Evolutionary conservation across 2,113 vertebrate genomes (phyloP).

Genomic region (Petroica traversi): DNA sequence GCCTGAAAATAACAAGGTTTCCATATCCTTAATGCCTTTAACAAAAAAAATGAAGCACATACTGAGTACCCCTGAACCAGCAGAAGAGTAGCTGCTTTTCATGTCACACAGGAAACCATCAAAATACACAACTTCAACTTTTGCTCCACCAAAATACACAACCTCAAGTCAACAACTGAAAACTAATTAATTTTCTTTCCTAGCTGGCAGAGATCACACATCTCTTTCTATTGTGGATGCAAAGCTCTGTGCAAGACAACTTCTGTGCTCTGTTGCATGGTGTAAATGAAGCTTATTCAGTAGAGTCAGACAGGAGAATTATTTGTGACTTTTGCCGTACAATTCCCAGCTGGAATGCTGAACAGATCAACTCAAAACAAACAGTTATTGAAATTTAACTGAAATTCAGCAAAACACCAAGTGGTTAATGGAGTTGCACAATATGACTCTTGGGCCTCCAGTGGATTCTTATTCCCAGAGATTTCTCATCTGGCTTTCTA

Average conservation of each 20-base stretch:
- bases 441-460: not conserved
- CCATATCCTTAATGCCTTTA: not conserved
- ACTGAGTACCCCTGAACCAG: not conserved
- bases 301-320: not conserved
- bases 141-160: not conserved
- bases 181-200: not conserved
- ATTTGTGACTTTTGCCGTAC: not conserved
- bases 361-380: not conserved
- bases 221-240: not conserved
- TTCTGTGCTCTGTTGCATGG: not conserved
- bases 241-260: not conserved
- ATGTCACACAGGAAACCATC: not conserved
- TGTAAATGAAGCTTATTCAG: not conserved
- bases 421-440: not conserved
- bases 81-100: not conserved
- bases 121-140: not conserved
- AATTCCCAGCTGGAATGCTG: not conserved
- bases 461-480: slow-evolving; percentile 23
- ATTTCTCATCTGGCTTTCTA: slow-evolving; percentile 37
- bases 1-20: not conserved
- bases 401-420: not conserved
- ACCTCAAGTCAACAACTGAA: not conserved
- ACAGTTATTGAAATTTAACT: not conserved
- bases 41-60: not conserved
- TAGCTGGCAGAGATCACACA: not conserved